phyloP scores from a whole-genome alignment of 1,140 invertebrate species.

The Dryas iulia region DNA sequence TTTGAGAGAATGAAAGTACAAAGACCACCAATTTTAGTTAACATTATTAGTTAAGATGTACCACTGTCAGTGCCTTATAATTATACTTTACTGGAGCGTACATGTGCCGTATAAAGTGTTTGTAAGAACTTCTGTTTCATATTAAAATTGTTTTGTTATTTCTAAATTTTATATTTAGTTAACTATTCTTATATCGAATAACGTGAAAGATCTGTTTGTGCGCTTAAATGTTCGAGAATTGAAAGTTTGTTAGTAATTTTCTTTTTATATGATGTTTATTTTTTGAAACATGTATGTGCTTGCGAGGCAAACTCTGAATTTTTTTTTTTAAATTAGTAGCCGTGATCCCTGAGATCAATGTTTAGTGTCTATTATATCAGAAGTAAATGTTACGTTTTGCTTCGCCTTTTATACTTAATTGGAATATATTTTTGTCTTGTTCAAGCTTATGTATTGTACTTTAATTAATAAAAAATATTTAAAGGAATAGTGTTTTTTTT shows the following conservation, averaged over 20 bases:
- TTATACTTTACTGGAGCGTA: slow-evolving; percentile 15
- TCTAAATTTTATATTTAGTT: neutral
- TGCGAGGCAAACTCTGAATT: slow-evolving; percentile 1
- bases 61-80: slow-evolving; percentile 59
- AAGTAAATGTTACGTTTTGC: slow-evolving; percentile 19
- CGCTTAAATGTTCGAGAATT: neutral
- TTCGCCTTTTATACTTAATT: slow-evolving; percentile 38
- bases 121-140: neutral
- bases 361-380: slow-evolving; percentile 10
- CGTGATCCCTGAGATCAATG: neutral
- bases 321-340: neutral
- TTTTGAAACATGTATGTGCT: slow-evolving; percentile 27
- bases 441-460: slow-evolving; percentile 52
- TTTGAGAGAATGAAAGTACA: slow-evolving; percentile 11
- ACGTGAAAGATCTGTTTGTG: neutral
- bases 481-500: slow-evolving; percentile 32
- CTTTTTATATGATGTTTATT: slow-evolving; percentile 20
- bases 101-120: slow-evolving; percentile 8
- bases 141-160: neutral
- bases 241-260: neutral
- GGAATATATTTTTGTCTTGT: slow-evolving; percentile 43
- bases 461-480: slow-evolving; percentile 48
- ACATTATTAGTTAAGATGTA: slow-evolving; percentile 26
- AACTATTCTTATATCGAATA: neutral
- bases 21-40: slow-evolving; percentile 5